Evolutionary conservation across 2,888 invertebrate genomes (phyloP).

Genomic region (Pogonocherus hispidulus): DNA sequence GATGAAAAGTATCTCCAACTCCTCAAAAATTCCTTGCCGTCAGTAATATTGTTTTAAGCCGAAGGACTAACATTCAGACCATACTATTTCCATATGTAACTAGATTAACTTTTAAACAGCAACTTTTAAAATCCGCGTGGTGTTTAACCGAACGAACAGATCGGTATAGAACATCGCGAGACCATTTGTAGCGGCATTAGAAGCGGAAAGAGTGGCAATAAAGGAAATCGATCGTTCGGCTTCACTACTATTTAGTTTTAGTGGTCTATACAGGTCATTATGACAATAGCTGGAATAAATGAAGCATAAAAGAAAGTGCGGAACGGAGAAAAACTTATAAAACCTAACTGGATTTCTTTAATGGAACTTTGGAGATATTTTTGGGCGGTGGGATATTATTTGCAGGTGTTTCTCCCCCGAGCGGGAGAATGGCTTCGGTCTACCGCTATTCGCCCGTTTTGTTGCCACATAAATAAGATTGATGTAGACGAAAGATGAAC

Average conservation of each 20-base stretch:
- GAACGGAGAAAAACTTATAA: slow-evolving; percentile 61
- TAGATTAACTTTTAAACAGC: neutral
- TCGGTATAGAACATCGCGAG: slow-evolving; percentile 15
- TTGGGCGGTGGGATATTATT: slow-evolving; percentile 59
- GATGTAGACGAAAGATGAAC: slow-evolving; percentile 63
- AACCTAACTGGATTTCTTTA: slow-evolving; percentile 61
- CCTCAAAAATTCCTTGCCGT: no score
- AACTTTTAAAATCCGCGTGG: neutral
- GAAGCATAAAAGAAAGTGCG: slow-evolving; percentile 42
- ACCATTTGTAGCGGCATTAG: slow-evolving; percentile 23
- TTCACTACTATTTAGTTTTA: slow-evolving; percentile 49
- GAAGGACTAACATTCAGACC: no score
- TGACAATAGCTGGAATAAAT: slow-evolving; percentile 52
- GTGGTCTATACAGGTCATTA: slow-evolving; percentile 50
- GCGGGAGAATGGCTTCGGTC: slow-evolving; percentile 67
- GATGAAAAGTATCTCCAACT: no score
- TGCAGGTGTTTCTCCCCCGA: slow-evolving; percentile 56
- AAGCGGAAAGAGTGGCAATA: slow-evolving; percentile 36
- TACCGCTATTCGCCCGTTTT: slow-evolving; percentile 66
- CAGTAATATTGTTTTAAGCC: no score
- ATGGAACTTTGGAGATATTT: slow-evolving; percentile 61
- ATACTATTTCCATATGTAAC: no score
- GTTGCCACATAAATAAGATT: slow-evolving; percentile 70
- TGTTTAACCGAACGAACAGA: neutral
- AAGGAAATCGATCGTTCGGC: slow-evolving; percentile 45